Percentiles rank a stretch among this genome's conserved stretches.
phyloP scores from a whole-genome alignment of 2,797 vertebrate species.

The Saxicola maurus region DNA sequence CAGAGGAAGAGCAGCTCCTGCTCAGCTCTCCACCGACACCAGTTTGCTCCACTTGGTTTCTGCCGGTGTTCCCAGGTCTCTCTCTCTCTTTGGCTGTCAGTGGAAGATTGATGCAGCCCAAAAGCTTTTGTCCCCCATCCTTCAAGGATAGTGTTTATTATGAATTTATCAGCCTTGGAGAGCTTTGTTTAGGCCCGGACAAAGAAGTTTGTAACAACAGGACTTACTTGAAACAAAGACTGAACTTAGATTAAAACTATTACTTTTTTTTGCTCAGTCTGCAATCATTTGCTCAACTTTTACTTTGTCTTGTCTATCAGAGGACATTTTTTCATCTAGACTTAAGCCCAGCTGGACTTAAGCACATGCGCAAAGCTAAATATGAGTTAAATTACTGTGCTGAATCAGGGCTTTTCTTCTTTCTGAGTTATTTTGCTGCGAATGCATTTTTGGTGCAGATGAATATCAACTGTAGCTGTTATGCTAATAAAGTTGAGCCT shows the following conservation, averaged over 20 bases:
- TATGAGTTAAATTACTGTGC: constrained; percentile 35
- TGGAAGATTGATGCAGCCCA: background rate
- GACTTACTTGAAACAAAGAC: background rate
- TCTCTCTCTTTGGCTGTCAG: background rate
- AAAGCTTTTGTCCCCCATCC: background rate
- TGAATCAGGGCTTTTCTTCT: constrained; percentile 64
- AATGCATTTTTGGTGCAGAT: constrained; percentile 52
- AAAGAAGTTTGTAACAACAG: background rate
- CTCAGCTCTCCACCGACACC: background rate
- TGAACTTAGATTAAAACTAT: background rate
- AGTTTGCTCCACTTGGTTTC: background rate
- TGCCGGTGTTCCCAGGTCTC: background rate
- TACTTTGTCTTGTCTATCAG: constrained; percentile 6
- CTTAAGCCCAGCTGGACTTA: constrained; percentile 31
- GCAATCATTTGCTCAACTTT: background rate
- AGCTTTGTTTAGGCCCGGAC: background rate
- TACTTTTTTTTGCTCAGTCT: background rate
- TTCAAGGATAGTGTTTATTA: background rate
- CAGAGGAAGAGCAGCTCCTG: background rate
- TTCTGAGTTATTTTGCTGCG: constrained; percentile 57
- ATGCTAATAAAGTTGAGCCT: constrained; percentile 58
- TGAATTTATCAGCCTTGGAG: background rate
- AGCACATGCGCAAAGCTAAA: constrained; percentile 26
- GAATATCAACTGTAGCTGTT: constrained; percentile 58
- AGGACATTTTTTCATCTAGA: constrained; percentile 21